Conservation (phyloP, 1,140 invertebrate genomes). For the Zaprionus inermis region DNA sequence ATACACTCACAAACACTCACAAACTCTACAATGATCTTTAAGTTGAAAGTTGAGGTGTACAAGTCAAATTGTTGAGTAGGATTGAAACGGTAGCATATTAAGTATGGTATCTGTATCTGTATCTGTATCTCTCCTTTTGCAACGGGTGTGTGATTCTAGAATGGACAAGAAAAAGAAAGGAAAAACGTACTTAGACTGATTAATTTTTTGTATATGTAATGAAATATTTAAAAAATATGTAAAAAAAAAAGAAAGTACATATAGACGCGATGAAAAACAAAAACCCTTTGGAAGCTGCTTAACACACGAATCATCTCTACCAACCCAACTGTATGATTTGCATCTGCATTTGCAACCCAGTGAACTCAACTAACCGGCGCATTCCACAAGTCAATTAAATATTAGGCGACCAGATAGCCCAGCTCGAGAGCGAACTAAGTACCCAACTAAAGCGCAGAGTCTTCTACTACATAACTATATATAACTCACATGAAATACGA, state of each 20-base stretch:
- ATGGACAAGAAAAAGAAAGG: conserved; percentile 9
- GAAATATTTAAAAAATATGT: conserved; percentile 56
- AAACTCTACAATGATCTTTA: conserved; percentile 48
- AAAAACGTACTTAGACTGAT: conserved; percentile 75
- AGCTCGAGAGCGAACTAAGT: conserved; percentile 17
- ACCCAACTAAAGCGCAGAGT: conserved; percentile 60
- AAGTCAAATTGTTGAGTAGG: conserved; percentile 36
- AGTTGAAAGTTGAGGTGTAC: conserved; percentile 49
- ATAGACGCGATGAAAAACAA: conserved; percentile 22
- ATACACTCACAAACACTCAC: conserved; percentile 15
- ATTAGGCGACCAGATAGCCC: conserved; percentile 44
- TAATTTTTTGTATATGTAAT: conserved; percentile 80
- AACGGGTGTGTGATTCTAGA: conserved; percentile 18
- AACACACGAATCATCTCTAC: conserved; percentile 8
- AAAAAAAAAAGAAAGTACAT: conserved; percentile 24
- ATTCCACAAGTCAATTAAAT: conserved; percentile 72
- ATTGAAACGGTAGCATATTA: conserved; percentile 1
- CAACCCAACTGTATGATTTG: conserved; percentile 42
- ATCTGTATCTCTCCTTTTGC: conserved; percentile 6
- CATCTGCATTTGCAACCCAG: conserved; percentile 35
- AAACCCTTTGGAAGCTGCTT: conserved; percentile 25
- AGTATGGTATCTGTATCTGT: background rate
- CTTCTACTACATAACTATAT: conserved; percentile 61
- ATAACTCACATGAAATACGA: conserved; percentile 8
- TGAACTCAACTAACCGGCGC: conserved; percentile 19